phyloP scores from a whole-genome alignment of 1,140 invertebrate genomes.

The Diabrotica undecimpunctata region DNA sequence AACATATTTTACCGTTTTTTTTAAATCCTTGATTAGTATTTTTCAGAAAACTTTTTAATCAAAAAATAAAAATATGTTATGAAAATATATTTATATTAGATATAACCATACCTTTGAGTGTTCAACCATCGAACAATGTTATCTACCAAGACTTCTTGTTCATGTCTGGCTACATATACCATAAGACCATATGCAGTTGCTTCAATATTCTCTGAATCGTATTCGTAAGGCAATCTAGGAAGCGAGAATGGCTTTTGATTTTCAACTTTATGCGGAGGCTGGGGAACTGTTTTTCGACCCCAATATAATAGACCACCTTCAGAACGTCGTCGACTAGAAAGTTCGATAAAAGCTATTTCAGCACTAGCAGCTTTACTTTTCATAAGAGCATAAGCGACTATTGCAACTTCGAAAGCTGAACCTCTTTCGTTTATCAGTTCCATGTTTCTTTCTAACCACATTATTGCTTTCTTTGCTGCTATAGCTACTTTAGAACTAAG shows the following conservation, averaged over 20 bases:
- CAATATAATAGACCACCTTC: constrained; percentile 82
- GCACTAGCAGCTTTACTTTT: constrained; percentile 73
- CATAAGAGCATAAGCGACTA: constrained; percentile 83
- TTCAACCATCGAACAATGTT: constrained; percentile 92
- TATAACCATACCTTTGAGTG: constrained; percentile 55
- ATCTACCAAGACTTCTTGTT: constrained; percentile 76
- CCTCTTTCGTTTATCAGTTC: constrained; percentile 66
- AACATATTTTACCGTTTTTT: too few species aligned
- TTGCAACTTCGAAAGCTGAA: constrained; percentile 78
- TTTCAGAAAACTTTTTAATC: too few species aligned
- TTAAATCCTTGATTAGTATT: too few species aligned
- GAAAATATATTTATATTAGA: too few species aligned
- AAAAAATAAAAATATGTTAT: too few species aligned
- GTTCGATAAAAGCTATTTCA: constrained; percentile 75
- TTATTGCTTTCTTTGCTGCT: constrained; percentile 65
- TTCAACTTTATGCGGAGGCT: constrained; percentile 77
- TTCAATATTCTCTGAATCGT: constrained; percentile 89
- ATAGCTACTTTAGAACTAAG: constrained; percentile 68
- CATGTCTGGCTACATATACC: constrained; percentile 80
- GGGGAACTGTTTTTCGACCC: constrained; percentile 73
- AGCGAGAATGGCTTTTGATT: constrained; percentile 87
- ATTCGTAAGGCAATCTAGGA: constrained; percentile 81
- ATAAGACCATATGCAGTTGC: constrained; percentile 90
- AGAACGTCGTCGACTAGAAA: constrained; percentile 60
- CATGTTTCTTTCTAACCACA: constrained; percentile 83